Evolutionary conservation across 2,113 vertebrate species (phyloP).

Genomic region (Eupsittula cactorum): DNA sequence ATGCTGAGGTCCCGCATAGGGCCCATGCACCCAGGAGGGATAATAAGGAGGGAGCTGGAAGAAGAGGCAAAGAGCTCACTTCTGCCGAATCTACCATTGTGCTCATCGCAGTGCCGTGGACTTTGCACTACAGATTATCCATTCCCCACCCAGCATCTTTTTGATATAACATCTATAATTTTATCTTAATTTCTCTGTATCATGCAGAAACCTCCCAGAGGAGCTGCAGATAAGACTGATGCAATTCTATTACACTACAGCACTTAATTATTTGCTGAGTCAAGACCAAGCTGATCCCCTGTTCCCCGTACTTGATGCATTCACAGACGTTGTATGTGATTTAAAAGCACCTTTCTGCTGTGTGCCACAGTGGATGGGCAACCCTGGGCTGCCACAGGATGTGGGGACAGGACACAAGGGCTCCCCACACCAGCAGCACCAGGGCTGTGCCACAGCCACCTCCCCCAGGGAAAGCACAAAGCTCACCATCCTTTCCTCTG

Average conservation of each 20-base stretch:
- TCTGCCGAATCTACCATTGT: too few species aligned
- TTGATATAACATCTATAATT: too few species aligned
- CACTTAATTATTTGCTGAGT: neutral
- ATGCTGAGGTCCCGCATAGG: neutral
- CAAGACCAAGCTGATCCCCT: neutral
- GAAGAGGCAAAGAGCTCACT: neutral
- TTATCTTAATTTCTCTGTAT: neutral
- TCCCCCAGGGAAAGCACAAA: neutral
- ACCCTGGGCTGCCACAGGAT: neutral
- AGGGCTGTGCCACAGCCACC: neutral
- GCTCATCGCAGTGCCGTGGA: too few species aligned
- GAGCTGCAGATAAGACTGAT: neutral
- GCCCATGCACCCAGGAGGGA: fast-evolving
- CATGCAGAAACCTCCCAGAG: neutral
- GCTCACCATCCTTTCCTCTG: neutral
- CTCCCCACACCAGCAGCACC: neutral
- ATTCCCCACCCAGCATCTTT: too few species aligned
- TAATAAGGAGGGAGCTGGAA: neutral
- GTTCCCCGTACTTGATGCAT: neutral
- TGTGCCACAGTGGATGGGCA: neutral
- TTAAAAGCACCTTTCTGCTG: neutral
- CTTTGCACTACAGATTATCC: too few species aligned
- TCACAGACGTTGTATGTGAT: neutral
- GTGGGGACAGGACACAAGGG: fast-evolving
- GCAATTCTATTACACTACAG: neutral